Evolutionary conservation across 1,140 invertebrate species (phyloP).

Genomic region (Brachionus asplanchnoidis): DNA sequence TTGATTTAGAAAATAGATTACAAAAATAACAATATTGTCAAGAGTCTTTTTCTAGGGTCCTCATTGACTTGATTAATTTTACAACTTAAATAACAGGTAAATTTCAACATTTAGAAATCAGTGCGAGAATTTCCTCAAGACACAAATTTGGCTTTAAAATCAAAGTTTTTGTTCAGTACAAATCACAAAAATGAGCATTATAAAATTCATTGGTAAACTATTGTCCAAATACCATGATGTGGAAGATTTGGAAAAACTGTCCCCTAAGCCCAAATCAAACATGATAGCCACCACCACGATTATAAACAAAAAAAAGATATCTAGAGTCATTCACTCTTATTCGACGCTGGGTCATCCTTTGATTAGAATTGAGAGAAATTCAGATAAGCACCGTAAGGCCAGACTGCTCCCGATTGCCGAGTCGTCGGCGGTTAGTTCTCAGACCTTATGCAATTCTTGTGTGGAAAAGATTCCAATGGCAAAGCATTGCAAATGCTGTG

Average conservation of each 20-base stretch:
- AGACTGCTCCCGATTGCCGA: neutral
- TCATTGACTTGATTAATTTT: slow-evolving; percentile 9
- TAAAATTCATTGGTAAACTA: slow-evolving; percentile 7
- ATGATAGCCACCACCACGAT: slow-evolving; percentile 11
- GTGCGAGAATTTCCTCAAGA: slow-evolving; percentile 6
- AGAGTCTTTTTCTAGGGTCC: neutral
- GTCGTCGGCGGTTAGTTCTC: neutral
- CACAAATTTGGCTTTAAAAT: neutral
- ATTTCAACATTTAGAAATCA: neutral
- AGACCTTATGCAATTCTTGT: neutral
- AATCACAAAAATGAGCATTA: neutral
- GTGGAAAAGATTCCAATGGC: neutral
- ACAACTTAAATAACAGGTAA: slow-evolving; percentile 36
- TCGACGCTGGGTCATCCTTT: neutral
- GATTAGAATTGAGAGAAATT: neutral
- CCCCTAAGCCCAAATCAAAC: neutral
- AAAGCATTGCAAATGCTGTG: slow-evolving; percentile 25
- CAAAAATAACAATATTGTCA: neutral
- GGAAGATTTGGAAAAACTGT: neutral
- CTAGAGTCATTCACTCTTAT: neutral
- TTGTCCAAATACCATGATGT: neutral
- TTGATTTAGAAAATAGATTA: neutral
- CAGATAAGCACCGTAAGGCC: neutral
- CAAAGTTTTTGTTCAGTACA: neutral
- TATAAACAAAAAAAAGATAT: slow-evolving; percentile 11